These are phyloP conservation scores for Meliscaeva auricollis DNA, from an alignment of 2,888 invertebrate genomes.

Conservation along the genomic window DNA sequence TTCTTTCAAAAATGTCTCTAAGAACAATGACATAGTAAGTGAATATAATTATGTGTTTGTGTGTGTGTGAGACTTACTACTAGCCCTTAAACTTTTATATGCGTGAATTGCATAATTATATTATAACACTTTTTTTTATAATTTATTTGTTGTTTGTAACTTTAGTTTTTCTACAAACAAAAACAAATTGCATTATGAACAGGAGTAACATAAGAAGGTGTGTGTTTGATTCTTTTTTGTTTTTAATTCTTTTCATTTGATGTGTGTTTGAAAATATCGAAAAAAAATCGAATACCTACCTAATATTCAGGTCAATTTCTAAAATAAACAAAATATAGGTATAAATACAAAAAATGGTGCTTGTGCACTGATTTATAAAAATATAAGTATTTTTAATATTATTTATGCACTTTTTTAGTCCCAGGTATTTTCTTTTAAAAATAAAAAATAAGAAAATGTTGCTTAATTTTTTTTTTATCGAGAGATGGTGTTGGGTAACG, in stretches of 20 bases:
- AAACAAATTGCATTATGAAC: constrained; percentile 53
- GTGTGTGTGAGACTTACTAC: constrained; percentile 15
- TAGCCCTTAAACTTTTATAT: constrained; percentile 43
- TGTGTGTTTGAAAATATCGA: constrained; percentile 17
- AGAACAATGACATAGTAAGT: constrained; percentile 72
- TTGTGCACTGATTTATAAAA: background rate
- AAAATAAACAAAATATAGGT: constrained; percentile 29
- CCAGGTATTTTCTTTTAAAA: background rate
- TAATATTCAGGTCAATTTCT: constrained; percentile 65
- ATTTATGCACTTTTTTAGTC: background rate
- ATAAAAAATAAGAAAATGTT: background rate
- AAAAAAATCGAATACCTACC: constrained; percentile 40
- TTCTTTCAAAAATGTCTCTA: constrained; percentile 20
- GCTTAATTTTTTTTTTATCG: background rate
- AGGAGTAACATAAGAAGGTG: constrained; percentile 71
- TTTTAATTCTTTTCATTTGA: background rate
- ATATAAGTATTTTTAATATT: background rate
- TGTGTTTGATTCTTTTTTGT: constrained; percentile 30
- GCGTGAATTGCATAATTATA: constrained; percentile 69
- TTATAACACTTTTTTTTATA: constrained; percentile 12
- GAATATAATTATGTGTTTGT: constrained; percentile 16
- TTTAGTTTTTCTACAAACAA: background rate
- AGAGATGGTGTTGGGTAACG: background rate
- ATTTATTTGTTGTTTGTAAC: background rate
- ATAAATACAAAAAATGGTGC: constrained; percentile 13